Base-by-base conservation (phyloP, 2,797 vertebrate species). In the Gambelia wislizenii region DNA sequence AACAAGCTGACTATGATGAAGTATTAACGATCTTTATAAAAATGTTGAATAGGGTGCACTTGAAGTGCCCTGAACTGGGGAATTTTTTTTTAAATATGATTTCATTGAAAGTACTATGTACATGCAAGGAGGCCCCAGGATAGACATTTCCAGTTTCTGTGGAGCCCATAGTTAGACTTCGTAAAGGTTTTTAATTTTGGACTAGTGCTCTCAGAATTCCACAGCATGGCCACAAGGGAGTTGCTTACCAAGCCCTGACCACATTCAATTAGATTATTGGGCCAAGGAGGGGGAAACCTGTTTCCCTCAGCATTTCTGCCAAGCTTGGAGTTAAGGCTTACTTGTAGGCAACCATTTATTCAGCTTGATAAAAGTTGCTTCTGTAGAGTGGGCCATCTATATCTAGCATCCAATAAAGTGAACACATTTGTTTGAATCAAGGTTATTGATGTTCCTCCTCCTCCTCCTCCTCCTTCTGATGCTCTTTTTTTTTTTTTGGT, bases 351-450 rank as follows among this genome's bases (percentile, higher is more conserved):
- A 76, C 74, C 0, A 6, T 87, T 87, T 79, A 59, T 0, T 0
- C 61, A 44, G 39, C 12, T 56, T 1, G 80, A 0, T 1, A 78
- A 86, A 33, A 87, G 72, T 0, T 25, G 8, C 20, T 77, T 81
- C 69, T 0, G 0, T 47, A 36, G 52, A 8, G 0, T 42, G 0
- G 0, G 20, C 86, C 52, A 1, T 89, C 81, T 89, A 61, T 87
- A 89, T 89, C 86, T 90, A 74, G 85, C 81, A 0, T 12, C 10
- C 64, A 85, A 88, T 52, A 72, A 82, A 56, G 80, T 0, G 1
- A 82, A 13, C 67, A 67, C 56, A 4, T 85, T 88, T 83, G 86
- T 91, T 95, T 84, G 83, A 93, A 87, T 89, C 85, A 42, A 49
- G 78, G 42, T 25, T 70, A 93, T 92, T 80, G 79, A 81, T 14